These are phyloP conservation scores for Pachycephus smyrnensis DNA, from an alignment of 2,888 invertebrate species.

Conservation along the genomic window DNA sequence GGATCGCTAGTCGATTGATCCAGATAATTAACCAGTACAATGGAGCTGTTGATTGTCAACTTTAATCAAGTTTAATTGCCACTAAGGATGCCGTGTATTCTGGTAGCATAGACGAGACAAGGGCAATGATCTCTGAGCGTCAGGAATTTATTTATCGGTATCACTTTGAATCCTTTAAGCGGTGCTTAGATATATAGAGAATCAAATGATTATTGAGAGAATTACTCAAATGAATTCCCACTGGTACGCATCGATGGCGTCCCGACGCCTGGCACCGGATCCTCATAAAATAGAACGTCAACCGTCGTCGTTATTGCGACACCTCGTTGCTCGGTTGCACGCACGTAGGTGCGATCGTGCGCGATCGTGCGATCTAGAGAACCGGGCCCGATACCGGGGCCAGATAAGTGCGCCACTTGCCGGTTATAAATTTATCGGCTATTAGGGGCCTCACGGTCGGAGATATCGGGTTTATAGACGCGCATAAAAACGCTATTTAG, in stretches of 20 bases:
- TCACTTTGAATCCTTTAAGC: background rate
- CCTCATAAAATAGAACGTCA: background rate
- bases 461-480: conserved; percentile 16
- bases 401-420: conserved; percentile 1
- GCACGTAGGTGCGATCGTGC: background rate
- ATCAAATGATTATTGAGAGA: background rate
- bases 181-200: background rate
- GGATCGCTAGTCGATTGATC: background rate
- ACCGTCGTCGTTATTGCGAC: background rate
- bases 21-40: conserved; percentile 31
- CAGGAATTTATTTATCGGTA: background rate
- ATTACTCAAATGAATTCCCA: background rate
- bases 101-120: background rate
- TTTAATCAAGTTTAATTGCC: conserved; percentile 43
- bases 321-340: background rate
- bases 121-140: background rate
- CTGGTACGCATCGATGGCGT: background rate
- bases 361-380: background rate
- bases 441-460: conserved; percentile 12
- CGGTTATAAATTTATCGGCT: conserved; percentile 23
- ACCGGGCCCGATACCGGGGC: background rate
- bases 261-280: background rate
- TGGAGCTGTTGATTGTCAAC: conserved; percentile 42
- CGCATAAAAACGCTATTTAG: conserved; percentile 48
- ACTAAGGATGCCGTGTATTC: conserved; percentile 14